These are phyloP conservation scores for Campylomormyrus tamandua DNA, from an alignment of 2,113 vertebrate species.

Conservation along the genomic window DNA sequence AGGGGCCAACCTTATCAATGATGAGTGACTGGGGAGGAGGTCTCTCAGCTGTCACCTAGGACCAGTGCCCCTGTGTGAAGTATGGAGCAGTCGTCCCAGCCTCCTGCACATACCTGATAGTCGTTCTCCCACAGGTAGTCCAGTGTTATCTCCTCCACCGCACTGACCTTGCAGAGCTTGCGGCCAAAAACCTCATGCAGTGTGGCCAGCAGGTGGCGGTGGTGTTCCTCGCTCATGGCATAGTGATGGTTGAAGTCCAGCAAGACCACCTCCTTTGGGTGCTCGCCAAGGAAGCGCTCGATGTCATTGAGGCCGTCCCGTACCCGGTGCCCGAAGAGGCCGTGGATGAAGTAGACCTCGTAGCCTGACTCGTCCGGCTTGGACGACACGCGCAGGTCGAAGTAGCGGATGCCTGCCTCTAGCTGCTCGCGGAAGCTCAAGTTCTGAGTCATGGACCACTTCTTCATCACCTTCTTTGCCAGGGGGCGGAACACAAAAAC, in stretches of 20 bases:
- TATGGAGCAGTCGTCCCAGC: neutral
- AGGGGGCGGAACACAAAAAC: constrained; percentile 62
- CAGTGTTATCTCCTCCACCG: constrained; percentile 76
- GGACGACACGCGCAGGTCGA: constrained; percentile 89
- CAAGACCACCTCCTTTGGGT: constrained; percentile 78
- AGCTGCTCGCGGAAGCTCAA: constrained; percentile 88
- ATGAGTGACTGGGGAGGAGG: neutral
- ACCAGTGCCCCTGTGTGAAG: neutral
- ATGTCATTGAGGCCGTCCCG: constrained; percentile 82
- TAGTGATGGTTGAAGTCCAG: constrained; percentile 98
- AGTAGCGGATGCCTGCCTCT: constrained; percentile 91
- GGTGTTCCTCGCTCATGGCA: constrained; percentile 80
- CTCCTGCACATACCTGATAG: neutral
- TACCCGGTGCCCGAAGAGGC: constrained; percentile 88
- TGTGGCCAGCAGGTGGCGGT: constrained; percentile 69
- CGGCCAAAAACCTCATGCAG: constrained; percentile 77
- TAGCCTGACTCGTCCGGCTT: constrained; percentile 76
- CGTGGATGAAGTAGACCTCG: constrained; percentile 93
- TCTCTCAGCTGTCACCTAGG: neutral
- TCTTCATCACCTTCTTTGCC: constrained; percentile 80
- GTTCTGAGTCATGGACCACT: constrained; percentile 86
- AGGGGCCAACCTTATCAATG: neutral
- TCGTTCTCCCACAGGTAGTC: constrained; percentile 63
- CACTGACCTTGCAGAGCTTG: constrained; percentile 70
- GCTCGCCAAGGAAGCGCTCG: constrained; percentile 70